Evolutionary conservation across 2,797 vertebrate genomes (phyloP), one percentile per base, ranked within the genome.

Genomic region (Luscinia megarhynchos): DNA sequence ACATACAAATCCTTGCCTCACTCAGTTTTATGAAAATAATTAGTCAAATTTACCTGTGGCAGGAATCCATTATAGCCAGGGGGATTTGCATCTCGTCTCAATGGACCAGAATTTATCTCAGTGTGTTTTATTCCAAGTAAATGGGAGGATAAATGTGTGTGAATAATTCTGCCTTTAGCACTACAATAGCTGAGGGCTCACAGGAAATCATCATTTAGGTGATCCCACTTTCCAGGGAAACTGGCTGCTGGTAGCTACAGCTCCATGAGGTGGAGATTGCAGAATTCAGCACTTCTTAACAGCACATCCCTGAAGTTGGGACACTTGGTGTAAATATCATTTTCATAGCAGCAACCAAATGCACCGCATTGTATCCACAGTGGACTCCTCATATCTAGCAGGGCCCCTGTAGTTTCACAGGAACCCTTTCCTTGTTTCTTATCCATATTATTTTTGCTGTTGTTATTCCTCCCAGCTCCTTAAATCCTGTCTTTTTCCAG

Each of bases 1-100:
- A 82, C 61, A 51, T 77, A 34, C 40, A 11, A 79, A 85, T 93
- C 74, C 50, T 75, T 46, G 63, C 70, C 89, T 92, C 11, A 1
- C 76, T 81, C 50, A 8, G 19, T 68, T 93, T 94, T 93, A 69
- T 93, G 82, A 86, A 97, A 93, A 95, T 70, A 89, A 84, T 90
- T 87, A 90, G 91, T 80, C 78, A 80, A 73, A 89, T 92, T 91
- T 85, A 91, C 83, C 83, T 87, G 73, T 87, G 90, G 89, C 90
- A 83, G 40, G 77, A 80, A 84, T 73, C 54, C 14, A 12, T 45
- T 79, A 9, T 32, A 84, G 64, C 75, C 75, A 32, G 59, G 80
- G 78, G 79, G 58, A 51, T 78, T 83, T 94, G 50, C 64, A 36
- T 66, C 53, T 91, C 64, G 62, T 84, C 24, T 68, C 0, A 2